Evolutionary conservation across 2,113 vertebrate species (phyloP), one percentile per base, ranked within the genome.

Genomic region (Agapornis roseicollis): DNA sequence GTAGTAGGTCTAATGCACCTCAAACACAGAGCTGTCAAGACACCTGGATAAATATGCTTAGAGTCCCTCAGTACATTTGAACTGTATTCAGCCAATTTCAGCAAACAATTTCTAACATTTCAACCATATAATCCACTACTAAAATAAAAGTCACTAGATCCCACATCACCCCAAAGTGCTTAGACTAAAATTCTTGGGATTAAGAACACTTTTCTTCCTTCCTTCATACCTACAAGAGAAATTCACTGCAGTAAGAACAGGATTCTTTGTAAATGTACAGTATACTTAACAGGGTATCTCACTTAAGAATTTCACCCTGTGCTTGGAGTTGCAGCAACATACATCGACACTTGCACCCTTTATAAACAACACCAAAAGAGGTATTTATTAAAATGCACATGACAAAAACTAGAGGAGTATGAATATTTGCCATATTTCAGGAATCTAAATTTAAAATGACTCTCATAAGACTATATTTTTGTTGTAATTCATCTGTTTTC

Each of bases 271-370:
- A 82, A 74, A 80, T 0, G 6, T 46, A 69, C 15, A 42, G 0
- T 22, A 49, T 25, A 9, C 71, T 73, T 63, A 65, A 79, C 5
- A 37, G 5, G 7, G 10, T 35, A 55, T 55, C 35, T 76, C 65
- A 53, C 41, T 73, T 55, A 33, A 50, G 24, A 0, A 0, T 23
- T n/a, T 50, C 66, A 89, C 19, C 17, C 13, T 18, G 15, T n/a
- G 56, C 22, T 25, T 20, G 25, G 44, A 28, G 55, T 71, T 5
- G 13, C 29, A 63, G 37, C 3, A 6, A 64, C 0, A 0, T 24
- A 84, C 18, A 9, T 11, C 44, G 15, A 49, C 31, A 27, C 11
- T 20, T 39, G 20, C 11, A 53, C 29, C 42, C 37, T 56, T 56
- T 78, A 78, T 56, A 68, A 90, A 66, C 19, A 78, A 13, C 31